These are phyloP conservation scores for Anthophora plumipes DNA, from an alignment of 2,888 invertebrate species.

Conservation along the genomic window DNA sequence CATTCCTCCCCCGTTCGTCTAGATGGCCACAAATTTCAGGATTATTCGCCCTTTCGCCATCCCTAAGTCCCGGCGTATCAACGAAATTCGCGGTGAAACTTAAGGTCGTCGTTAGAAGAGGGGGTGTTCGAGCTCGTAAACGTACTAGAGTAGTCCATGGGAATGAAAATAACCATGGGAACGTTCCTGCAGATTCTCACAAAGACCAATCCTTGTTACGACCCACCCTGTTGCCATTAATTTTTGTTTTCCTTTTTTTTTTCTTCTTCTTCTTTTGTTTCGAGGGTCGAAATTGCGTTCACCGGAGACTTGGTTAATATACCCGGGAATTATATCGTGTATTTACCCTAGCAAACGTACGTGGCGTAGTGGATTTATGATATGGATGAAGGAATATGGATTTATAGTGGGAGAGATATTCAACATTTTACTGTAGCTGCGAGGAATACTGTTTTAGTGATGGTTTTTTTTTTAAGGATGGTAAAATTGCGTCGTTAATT, in stretches of 20 bases:
- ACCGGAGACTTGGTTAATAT: neutral
- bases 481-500: neutral
- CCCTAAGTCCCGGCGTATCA: slow-evolving; percentile 24
- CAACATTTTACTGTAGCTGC: neutral
- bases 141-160: neutral
- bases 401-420: neutral
- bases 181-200: neutral
- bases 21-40: slow-evolving; percentile 40
- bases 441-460: neutral
- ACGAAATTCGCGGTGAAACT: slow-evolving; percentile 41
- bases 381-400: neutral
- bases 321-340: neutral
- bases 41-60: slow-evolving; percentile 33
- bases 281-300: slow-evolving; percentile 11
- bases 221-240: slow-evolving; percentile 26
- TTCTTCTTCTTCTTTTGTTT: neutral
- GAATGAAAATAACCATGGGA: slow-evolving; percentile 44
- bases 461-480: too few relatives aligned
- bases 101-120: slow-evolving; percentile 3
- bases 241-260: slow-evolving; percentile 15
- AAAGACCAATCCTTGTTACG: slow-evolving; percentile 40
- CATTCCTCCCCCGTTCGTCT: slow-evolving; percentile 17
- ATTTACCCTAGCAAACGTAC: neutral
- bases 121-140: slow-evolving; percentile 42
- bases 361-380: neutral